These are phyloP conservation scores for Apostichopus japonicus DNA, from an alignment of 35 echinoderm and acorn worm species.

Conservation along the genomic window DNA sequence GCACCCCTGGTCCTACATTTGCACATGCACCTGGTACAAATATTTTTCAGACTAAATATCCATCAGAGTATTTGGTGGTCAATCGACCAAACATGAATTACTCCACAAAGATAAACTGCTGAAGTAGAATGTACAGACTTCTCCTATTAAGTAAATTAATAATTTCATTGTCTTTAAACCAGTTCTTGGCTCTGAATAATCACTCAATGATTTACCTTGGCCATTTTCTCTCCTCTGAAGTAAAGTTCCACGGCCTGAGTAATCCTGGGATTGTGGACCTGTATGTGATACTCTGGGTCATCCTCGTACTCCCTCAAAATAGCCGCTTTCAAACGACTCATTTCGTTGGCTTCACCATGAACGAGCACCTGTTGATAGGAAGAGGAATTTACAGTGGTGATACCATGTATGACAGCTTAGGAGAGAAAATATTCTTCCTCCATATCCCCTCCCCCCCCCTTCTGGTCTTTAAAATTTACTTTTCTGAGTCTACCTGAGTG, in stretches of 20 bases:
- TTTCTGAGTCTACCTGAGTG: too few relatives aligned
- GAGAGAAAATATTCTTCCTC: neutral
- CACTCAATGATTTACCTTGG: slow-evolving; percentile 70
- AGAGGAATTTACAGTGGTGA: neutral
- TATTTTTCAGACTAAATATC: too few relatives aligned
- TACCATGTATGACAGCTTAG: neutral
- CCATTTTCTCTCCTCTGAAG: slow-evolving; percentile 99
- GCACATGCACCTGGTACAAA: too few relatives aligned
- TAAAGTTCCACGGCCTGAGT: slow-evolving; percentile 97
- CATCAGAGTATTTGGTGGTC: too few relatives aligned
- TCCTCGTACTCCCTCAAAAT: slow-evolving; percentile 94
- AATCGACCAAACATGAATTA: too few relatives aligned
- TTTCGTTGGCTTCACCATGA: slow-evolving; percentile 93
- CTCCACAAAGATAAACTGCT: too few relatives aligned
- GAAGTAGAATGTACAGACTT: too few relatives aligned
- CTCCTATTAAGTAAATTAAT: too few relatives aligned
- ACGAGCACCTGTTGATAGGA: slow-evolving; percentile 79
- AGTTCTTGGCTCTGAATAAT: neutral
- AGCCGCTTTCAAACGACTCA: slow-evolving; percentile 90
- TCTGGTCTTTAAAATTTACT: too few relatives aligned
- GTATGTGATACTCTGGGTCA: slow-evolving; percentile 87
- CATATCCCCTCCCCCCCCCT: neutral
- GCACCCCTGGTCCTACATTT: too few relatives aligned
- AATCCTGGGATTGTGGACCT: slow-evolving; percentile 91
- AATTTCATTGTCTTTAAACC: neutral